Conservation (phyloP, 1,140 invertebrate genomes). For the Brachionus asplanchnoidis region DNA sequence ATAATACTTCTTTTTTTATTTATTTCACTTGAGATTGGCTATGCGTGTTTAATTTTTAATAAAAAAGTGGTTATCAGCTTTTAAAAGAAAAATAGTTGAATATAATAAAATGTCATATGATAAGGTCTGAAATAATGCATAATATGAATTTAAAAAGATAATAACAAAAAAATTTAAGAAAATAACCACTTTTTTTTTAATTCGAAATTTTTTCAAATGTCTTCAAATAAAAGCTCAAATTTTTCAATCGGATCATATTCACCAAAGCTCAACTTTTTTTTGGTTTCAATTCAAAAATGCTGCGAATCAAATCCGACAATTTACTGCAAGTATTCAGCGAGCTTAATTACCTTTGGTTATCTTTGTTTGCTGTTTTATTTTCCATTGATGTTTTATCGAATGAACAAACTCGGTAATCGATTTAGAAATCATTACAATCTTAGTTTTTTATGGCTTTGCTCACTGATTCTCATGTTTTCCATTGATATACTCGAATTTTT, state of each 20-base stretch:
- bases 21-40: not conserved
- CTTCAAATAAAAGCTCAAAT: not conserved
- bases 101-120: not conserved
- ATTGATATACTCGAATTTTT: conserved; percentile 17
- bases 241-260: not conserved
- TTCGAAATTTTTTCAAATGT: not conserved
- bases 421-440: conserved; percentile 23
- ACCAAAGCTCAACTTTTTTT: not conserved
- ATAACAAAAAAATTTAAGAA: not conserved
- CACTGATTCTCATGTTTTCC: not conserved
- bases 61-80: not conserved
- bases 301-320: not conserved
- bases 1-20: not conserved
- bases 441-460: not conserved
- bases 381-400: not conserved
- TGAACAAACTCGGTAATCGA: not conserved
- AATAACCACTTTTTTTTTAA: not conserved
- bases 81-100: not conserved
- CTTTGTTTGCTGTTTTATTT: not conserved
- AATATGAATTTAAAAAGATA: not conserved
- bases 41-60: not conserved
- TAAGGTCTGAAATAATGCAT: not conserved
- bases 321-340: not conserved
- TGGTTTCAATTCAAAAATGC: not conserved
- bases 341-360: not conserved